Base-by-base conservation (phyloP, 2,888 invertebrate species). In the Chrysina gloriosa region DNA sequence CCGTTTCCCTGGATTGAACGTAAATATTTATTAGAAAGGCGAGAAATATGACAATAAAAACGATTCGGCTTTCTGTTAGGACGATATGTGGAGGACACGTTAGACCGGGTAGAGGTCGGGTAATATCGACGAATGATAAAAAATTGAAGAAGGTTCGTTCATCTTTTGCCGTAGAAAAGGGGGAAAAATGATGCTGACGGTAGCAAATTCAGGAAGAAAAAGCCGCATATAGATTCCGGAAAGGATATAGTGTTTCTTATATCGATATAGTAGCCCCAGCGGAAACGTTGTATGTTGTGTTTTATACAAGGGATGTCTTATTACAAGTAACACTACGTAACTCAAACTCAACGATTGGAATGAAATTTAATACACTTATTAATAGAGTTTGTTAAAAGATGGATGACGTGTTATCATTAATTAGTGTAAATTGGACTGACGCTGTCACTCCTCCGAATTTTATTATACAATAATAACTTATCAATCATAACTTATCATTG, bases 21-120 rank as follows among this genome's bases (percentile, higher is more conserved):
- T 61, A 61, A 61, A 61, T 61, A 61, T 61, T 61, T 61, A 61
- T 61, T 42, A 61, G 42, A n/a, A 39, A 27, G 42, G 25, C 25
- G 42, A 42, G 58, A 42, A 61, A 61, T 61, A 61, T 61, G 42
- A 61, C 58, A 61, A 61, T 61, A 39, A 61, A 61, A 61, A 61
- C 58, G 58, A 61, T 61, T 42, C 25, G 42, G 42, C 42, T 58
- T 39, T 23, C 58, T 58, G 42, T 58, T 58, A 58, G 58, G 58
- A 39, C 9, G 56, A 56, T 36, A 56, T 36, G 34, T 56, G 23
- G 11, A 36, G 11, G n/a, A 56, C 5, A 5, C n/a, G 23, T 19
- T 4, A 21, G 21, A 6, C 4, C 11, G 58, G 23, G 2, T 25
- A 58, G 25, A 16, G 27, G 45, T 42, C 27, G 14, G 23, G 42